Conservation (phyloP, 2,888 invertebrate species). For the Euzophera pinguis region DNA sequence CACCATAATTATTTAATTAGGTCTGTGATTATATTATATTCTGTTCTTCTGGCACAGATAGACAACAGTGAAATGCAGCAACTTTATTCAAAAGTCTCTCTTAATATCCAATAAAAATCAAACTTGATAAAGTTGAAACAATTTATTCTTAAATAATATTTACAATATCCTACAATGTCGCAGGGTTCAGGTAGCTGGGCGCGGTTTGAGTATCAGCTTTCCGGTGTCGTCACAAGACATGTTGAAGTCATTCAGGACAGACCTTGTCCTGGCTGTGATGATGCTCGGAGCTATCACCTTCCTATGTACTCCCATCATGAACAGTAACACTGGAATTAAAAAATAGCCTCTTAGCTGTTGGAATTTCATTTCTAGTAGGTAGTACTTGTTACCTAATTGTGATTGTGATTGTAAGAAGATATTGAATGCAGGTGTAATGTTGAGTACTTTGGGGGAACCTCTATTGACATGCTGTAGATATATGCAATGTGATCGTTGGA, state of each 20-base stretch:
- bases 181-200: constrained; percentile 76
- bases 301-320: constrained; percentile 96
- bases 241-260: constrained; percentile 96
- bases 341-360: not conserved
- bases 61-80: no score
- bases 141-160: constrained; percentile 59
- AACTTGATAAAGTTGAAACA: constrained; percentile 14
- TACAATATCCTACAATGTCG: constrained; percentile 32
- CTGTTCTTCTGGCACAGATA: no score
- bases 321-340: constrained; percentile 84
- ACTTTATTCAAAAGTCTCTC: no score
- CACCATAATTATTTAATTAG: no score
- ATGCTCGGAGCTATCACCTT: constrained; percentile 98
- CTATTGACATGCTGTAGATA: no score
- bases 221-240: constrained; percentile 99
- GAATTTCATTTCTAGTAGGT: no score
- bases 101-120: not conserved
- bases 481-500: no score
- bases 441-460: no score
- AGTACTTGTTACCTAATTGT: no score
- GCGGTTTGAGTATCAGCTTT: constrained; percentile 94
- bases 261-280: constrained; percentile 93
- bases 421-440: no score
- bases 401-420: no score
- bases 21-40: no score